These are phyloP conservation scores for Psittacula echo DNA, from an alignment of 2,797 vertebrate genomes.

Conservation along the genomic window DNA sequence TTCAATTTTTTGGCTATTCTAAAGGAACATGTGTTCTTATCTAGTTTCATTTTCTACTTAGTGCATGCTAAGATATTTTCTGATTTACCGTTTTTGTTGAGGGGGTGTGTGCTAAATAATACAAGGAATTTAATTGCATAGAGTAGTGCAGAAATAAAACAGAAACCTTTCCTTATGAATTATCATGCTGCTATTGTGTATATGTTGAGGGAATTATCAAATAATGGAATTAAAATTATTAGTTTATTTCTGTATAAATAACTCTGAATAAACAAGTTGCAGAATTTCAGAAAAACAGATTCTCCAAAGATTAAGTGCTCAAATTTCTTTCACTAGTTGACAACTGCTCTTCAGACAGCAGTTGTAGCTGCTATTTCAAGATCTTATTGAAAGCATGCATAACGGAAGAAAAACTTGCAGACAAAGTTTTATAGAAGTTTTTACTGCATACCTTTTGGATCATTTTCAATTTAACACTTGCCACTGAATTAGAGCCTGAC, in stretches of 20 bases:
- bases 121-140: background rate
- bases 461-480: background rate
- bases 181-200: fast-evolving
- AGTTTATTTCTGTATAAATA: background rate
- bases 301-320: background rate
- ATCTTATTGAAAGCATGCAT: background rate
- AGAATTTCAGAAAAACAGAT: background rate
- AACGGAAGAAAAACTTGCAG: background rate
- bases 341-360: background rate
- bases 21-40: fast-evolving
- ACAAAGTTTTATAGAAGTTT: background rate
- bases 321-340: background rate
- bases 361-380: background rate
- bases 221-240: background rate
- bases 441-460: background rate
- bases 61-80: background rate
- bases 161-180: background rate
- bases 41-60: background rate
- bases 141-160: background rate
- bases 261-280: background rate
- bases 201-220: background rate
- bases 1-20: background rate
- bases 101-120: background rate
- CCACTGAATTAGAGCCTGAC: background rate
- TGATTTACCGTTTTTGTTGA: background rate